Evolutionary conservation across 92 coral and sea anemone genomes (phyloP), one percentile per base, ranked within the genome.

Genomic region (Meandrina meandrites): DNA sequence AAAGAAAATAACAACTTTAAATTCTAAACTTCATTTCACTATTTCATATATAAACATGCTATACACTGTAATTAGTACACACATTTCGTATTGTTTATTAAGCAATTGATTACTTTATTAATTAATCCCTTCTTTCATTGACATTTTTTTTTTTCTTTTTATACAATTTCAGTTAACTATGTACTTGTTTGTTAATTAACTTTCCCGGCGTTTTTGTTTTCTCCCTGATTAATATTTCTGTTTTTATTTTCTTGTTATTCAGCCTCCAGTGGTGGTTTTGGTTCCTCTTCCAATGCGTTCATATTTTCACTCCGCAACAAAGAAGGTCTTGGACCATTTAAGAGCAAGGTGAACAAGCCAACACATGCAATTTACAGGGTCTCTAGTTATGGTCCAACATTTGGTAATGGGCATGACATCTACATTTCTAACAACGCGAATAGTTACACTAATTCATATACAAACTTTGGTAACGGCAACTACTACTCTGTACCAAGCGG

Each of bases 251-350:
- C 34, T 67, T 67, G 1, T 67, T 67, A 12, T 69, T 69, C 36
- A 69, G 75, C 3, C 4, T 69, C 75, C 8, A 13, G 21, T 31
- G 8, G 42, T 69, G 0, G 7, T 69, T n/a, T 8, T 75, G 58
- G 51, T 40, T 24, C 31, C 0, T 42, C 56, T 40, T 13, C 56
- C 79, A 75, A 45, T 11, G 34, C 32, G 31, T 75, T 24, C 56
- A 75, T 75, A 45, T 45, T 75, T 47, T 40, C 79, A 1, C 79
- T 45, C 18, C 79, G 34, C 8, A 47, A 75, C 57, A 75, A 75
- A 75, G 79, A 75, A 75, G 79, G 56, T 6, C 37, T 75, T 8
- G 32, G 17, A 12, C 79, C 79, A 24, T 75, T 75, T 11, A 75
- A 75, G 58, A 75, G 79, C 58, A 45, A 45, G 51, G 36, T 45